Evolutionary conservation across 2,797 vertebrate species (phyloP), one percentile per base, ranked within the genome.

Genomic region (Pangasius sanitwongsei): DNA sequence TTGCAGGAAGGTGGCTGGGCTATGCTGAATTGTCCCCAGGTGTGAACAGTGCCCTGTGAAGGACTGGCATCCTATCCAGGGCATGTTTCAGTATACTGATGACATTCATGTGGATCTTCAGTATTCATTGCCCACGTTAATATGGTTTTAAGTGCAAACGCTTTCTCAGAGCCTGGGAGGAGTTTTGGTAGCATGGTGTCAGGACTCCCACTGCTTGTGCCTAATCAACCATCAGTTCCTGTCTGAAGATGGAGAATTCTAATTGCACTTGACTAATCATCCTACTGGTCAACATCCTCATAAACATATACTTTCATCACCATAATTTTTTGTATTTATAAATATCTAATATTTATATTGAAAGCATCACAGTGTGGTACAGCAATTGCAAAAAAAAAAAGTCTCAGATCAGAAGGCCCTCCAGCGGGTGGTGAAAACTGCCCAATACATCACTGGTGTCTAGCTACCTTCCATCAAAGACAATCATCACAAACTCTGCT

Each of bases 221-320:
- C 92, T 91, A 92, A 92, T 93, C 89, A 85, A 78, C 31, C 28
- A 80, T 80, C 34, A 59, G 59, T 72, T 44, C 50, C 69, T 84
- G 89, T 89, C 87, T 31, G 87, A 78, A 88, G 78, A 61, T 88
- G 34, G 55, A 83, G 63, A 72, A 65, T 18, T 89, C 61, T 86
- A 90, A 74, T 80, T 70, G 75, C 88, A 83, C 77, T 81, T 87
- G 87, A 91, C 53, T 59, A 89, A 91, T 89, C 67, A 85, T 90
- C 72, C 50, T 80, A 57, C 20, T 67, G 80, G 37, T 67, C 63
- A 70, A 53, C 57, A 77, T 34, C 41, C 23, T 75, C 44, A 65
- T 4, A 28, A 61, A 48, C 61, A 20, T n/a, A 78, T 4, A 3
- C 25, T 69, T 69, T 69, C 67, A 69, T n/a, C n/a, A 18, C 67